These are phyloP conservation scores for Blera fallax DNA, from an alignment of 2,888 invertebrate genomes.

Conservation along the genomic window DNA sequence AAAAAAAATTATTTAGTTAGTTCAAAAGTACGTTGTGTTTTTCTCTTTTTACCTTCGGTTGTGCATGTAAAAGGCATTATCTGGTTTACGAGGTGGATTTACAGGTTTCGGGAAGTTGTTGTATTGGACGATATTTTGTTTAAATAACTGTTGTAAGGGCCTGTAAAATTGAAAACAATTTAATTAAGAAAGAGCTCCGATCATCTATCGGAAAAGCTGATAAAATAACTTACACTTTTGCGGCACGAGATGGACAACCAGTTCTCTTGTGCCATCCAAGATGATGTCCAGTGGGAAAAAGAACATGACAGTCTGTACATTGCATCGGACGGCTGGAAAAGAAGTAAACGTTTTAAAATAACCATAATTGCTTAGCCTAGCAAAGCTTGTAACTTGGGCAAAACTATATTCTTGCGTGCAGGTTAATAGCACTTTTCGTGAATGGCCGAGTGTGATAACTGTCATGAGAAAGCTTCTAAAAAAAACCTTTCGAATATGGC, in stretches of 20 bases:
- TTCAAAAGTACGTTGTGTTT: background rate
- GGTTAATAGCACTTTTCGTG: too few relatives aligned
- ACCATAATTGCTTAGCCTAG: too few relatives aligned
- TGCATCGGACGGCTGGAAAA: conserved; percentile 80
- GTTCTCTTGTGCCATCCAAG: conserved; percentile 81
- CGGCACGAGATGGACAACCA: conserved; percentile 80
- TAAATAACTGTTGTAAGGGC: conserved; percentile 80
- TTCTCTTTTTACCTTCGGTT: conserved; percentile 77
- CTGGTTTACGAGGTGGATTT: conserved; percentile 75
- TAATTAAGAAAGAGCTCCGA: background rate
- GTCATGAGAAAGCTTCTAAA: too few relatives aligned
- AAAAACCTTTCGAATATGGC: too few relatives aligned
- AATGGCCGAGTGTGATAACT: too few relatives aligned
- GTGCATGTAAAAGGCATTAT: conserved; percentile 78
- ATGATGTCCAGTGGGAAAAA: conserved; percentile 81
- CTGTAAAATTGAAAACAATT: conserved; percentile 61
- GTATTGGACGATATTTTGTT: conserved; percentile 80
- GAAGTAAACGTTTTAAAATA: background rate
- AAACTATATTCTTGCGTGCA: too few relatives aligned
- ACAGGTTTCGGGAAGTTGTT: conserved; percentile 79
- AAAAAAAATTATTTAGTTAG: background rate
- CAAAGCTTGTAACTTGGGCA: too few relatives aligned
- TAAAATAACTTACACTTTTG: conserved; percentile 77
- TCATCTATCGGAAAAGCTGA: too few relatives aligned
- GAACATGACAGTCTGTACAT: conserved; percentile 80